phyloP scores from a whole-genome alignment of 2,797 vertebrate genomes.

The Sitta carolinensis region DNA sequence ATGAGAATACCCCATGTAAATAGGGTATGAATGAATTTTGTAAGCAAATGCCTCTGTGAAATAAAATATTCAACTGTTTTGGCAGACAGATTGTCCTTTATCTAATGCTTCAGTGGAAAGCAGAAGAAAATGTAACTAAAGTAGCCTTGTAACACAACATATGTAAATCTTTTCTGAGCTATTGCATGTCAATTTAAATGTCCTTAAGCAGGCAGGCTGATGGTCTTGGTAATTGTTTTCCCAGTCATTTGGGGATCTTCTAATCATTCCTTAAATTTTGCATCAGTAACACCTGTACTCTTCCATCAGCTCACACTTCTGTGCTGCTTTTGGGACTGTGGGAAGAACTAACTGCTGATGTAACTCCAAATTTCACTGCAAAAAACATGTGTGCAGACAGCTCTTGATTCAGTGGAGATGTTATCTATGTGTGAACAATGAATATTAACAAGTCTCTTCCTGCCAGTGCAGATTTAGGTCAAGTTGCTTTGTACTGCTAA shows the following conservation, averaged over 20 bases:
- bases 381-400: not conserved
- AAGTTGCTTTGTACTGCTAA: not conserved
- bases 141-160: slow-evolving; percentile 7
- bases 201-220: not conserved
- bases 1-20: not conserved
- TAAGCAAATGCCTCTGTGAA: not conserved
- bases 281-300: slow-evolving; percentile 39
- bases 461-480: not conserved
- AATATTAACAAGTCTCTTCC: not conserved
- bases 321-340: not conserved
- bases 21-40: not conserved
- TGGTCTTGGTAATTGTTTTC: slow-evolving; percentile 15
- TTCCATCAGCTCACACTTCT: not conserved
- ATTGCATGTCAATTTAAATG: slow-evolving; percentile 29
- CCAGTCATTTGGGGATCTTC: slow-evolving; percentile 20
- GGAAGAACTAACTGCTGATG: not conserved
- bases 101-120: slow-evolving; percentile 16
- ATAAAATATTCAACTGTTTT: slow-evolving; percentile 26
- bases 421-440: not conserved
- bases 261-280: slow-evolving; percentile 59
- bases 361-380: not conserved
- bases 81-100: slow-evolving; percentile 32
- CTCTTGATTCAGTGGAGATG: not conserved
- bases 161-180: slow-evolving; percentile 29
- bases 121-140: slow-evolving; percentile 3